Conservation (phyloP, 64 coral and sea anemone genomes). For the Orbicella faveolata region DNA sequence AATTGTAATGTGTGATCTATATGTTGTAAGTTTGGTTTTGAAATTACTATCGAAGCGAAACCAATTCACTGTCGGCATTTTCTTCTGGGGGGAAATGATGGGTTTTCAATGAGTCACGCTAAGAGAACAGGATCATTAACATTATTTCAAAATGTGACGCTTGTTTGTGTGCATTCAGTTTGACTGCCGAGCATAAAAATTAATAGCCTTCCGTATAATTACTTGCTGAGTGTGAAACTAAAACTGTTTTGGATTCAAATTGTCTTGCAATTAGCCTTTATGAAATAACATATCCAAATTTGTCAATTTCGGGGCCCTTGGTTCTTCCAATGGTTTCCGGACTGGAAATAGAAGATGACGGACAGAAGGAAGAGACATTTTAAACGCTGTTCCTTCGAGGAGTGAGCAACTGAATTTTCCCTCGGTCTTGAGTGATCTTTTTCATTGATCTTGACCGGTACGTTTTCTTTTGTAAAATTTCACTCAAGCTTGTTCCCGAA, state of each 20-base stretch:
- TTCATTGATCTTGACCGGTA: neutral
- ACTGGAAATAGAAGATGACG: neutral
- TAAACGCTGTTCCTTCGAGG: neutral
- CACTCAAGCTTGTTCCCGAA: constrained; percentile 52
- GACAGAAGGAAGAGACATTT: neutral
- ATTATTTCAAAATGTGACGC: neutral
- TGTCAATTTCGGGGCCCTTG: constrained; percentile 15
- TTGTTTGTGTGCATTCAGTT: neutral
- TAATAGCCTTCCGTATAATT: constrained; percentile 43
- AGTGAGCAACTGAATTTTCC: neutral
- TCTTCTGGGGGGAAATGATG: constrained; percentile 5
- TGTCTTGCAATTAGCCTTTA: constrained; percentile 31
- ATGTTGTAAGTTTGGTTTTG: neutral
- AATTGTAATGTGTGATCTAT: neutral
- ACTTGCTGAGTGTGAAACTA: constrained; percentile 28
- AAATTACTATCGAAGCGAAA: neutral
- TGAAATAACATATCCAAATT: constrained; percentile 28
- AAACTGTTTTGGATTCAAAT: constrained; percentile 38
- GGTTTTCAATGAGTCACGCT: neutral
- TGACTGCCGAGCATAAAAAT: constrained; percentile 37
- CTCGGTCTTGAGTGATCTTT: neutral
- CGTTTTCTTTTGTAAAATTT: constrained; percentile 76
- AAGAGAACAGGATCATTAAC: neutral
- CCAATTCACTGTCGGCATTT: neutral
- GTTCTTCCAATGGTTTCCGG: neutral